Base-by-base conservation (phyloP, 2,888 invertebrate genomes). In the Timema podura region DNA sequence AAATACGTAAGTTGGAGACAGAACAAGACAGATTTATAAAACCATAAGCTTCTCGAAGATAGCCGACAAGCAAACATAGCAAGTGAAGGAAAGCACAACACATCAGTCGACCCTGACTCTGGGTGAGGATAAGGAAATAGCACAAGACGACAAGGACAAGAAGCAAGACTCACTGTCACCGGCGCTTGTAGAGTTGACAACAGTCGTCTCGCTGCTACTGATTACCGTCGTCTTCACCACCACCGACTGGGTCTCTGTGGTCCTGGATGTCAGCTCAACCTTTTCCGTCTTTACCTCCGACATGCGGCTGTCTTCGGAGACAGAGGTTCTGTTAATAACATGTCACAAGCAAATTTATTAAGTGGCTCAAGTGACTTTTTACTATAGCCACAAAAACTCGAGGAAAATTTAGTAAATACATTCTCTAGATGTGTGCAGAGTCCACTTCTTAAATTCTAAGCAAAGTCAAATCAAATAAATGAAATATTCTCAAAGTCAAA, bases 221-320 rank as follows among this genome's bases (percentile, higher is more conserved):
- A 71, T 69, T 5, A 73, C 67, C 6, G 71, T 73, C 2, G 73
- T 71, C 15, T 69, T 73, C 6, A 71, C 69, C 13, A 73, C 70
- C 16, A 72, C 71, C n/a, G 69, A 64, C 61, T 71, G 71, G 10
- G 68, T 72, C 11, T 69, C 71, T 54, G 67, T 68, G n/a, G 65
- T 68, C 7, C 67, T 48, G 30, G 70, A 46, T 13, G 66, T 70
- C 11, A 72, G 51, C 11, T 69, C 64, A 59, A 69, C 65, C 51
- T 69, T 73, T 9, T 69, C 64, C 15, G 68, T 65, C 30, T 69
- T 72, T 30, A 70, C 61, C 59, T 66, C 67, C 11, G 68, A 67
- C 16, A 68, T 46, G 16, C 69, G 44, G 46, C 48, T 64, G n/a
- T 69, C 73, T 15, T 73, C 73, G 8, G 64, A 44, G 6, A 10